Evolutionary conservation across 2,797 vertebrate species (phyloP), one percentile per base, ranked within the genome.

Genomic region (Gouania willdenowi): DNA sequence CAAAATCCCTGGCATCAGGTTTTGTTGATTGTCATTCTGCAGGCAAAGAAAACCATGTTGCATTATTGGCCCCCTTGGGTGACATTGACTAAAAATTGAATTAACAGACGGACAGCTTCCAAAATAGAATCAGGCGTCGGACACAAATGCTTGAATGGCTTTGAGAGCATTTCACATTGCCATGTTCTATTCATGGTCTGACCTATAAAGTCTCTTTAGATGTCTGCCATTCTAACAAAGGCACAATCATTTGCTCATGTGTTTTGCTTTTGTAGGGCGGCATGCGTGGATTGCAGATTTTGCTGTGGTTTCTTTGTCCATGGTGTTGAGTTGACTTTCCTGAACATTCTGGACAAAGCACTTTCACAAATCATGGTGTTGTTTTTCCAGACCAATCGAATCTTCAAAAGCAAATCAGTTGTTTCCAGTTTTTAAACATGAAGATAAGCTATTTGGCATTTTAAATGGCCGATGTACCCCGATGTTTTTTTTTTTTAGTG

Each of bases 11-110:
- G 16, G 25, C 11, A 55, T 66, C 32, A 56, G 20, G 46, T 42
- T 54, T 47, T 35, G 7, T 41, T 39, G 33, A 51, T 53, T 35
- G 26, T 66, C 18, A 3, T 39, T 32, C 67, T 66, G 49, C 8
- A 36, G 40, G 29, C 31, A 15, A 33, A 54, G 55, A 58, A 38
- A 18, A 60, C 11, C 44, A 47, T 44, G 63, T 52, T 33, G 36
- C 38, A 38, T 70, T 73, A 58, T 70, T 61, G 57, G 56, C 75
- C 46, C 43, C 68, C 75, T 75, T 77, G 74, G 70, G 42, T 72
- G 70, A 81, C 81, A 71, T 75, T 76, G 77, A 71, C 45, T 51
- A 51, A 47, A 73, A 64, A 82, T 78, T 62, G 27, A 73, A 72
- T 82, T 72, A 82, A 69, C 54, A 63, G 62, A 71, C 30, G 36